Conservation (phyloP, 1,140 invertebrate species). For the Zaprionus ornatus region DNA sequence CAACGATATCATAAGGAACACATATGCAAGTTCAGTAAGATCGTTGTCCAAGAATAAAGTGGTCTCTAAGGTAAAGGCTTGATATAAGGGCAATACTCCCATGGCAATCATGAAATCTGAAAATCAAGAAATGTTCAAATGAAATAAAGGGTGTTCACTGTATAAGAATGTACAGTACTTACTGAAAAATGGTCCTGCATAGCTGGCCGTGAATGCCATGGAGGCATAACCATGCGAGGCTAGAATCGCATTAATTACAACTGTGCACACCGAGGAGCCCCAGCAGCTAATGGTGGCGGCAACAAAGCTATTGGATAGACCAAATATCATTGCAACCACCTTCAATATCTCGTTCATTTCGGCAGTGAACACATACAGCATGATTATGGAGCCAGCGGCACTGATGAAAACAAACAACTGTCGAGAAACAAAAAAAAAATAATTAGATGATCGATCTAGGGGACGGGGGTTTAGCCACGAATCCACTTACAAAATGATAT, state of each 20-base stretch:
- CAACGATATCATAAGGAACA: conserved; percentile 17
- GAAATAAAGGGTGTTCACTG: not conserved
- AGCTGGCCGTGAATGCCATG: conserved; percentile 19
- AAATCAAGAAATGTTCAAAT: not conserved
- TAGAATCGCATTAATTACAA: conserved; percentile 18
- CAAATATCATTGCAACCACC: not conserved
- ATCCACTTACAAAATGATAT: conserved; percentile 45
- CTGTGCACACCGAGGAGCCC: conserved; percentile 8
- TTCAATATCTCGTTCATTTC: conserved; percentile 15
- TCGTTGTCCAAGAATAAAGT: not conserved
- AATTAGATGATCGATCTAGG: not conserved
- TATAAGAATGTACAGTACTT: not conserved
- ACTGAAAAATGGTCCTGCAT: conserved; percentile 21
- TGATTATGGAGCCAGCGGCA: not conserved
- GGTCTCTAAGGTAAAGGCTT: not conserved
- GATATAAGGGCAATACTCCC: not conserved
- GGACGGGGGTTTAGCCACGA: not conserved
- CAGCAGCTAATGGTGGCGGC: conserved; percentile 7
- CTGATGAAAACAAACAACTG: conserved; percentile 4
- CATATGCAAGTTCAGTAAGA: not conserved
- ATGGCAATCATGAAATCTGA: conserved; percentile 8
- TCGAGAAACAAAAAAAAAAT: not conserved
- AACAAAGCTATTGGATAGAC: conserved; percentile 4
- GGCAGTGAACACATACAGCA: not conserved
- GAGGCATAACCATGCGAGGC: conserved; percentile 7